Conservation (phyloP, 2,113 vertebrate species). For the Coreoperca whiteheadi region DNA sequence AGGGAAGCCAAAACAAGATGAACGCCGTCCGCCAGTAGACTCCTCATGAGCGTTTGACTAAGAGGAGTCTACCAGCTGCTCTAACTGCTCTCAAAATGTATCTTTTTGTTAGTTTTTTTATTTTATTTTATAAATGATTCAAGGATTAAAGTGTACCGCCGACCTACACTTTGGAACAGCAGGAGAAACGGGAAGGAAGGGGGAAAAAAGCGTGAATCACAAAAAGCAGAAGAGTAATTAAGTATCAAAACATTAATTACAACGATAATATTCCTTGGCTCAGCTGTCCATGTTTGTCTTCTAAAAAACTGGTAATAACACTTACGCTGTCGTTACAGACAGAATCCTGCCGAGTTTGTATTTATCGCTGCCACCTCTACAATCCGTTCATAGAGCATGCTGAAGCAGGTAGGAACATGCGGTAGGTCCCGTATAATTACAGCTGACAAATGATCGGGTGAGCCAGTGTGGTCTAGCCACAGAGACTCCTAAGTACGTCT, state of each 20-base stretch:
- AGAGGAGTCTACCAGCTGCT: background rate
- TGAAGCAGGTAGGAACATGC: conserved; percentile 18
- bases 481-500: conserved; percentile 23
- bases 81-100: no score
- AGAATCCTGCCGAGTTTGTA: background rate
- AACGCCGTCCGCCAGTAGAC: background rate
- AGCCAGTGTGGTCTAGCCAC: conserved; percentile 34
- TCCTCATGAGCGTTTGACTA: background rate
- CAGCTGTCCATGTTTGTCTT: background rate
- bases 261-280: background rate
- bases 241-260: background rate
- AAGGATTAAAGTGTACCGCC: background rate
- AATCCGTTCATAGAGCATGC: background rate
- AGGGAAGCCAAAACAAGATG: background rate
- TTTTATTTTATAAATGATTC: background rate
- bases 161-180: background rate
- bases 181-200: no score
- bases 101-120: no score
- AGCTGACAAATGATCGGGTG: conserved; percentile 38
- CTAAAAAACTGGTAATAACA: background rate
- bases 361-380: background rate
- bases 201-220: background rate
- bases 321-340: background rate
- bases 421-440: conserved; percentile 34
- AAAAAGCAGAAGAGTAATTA: background rate